Percentiles rank a stretch among this genome's conserved stretches.
Evolutionary conservation across 1,140 invertebrate species (phyloP).

Genomic region (Probaryconus sp.): DNA sequence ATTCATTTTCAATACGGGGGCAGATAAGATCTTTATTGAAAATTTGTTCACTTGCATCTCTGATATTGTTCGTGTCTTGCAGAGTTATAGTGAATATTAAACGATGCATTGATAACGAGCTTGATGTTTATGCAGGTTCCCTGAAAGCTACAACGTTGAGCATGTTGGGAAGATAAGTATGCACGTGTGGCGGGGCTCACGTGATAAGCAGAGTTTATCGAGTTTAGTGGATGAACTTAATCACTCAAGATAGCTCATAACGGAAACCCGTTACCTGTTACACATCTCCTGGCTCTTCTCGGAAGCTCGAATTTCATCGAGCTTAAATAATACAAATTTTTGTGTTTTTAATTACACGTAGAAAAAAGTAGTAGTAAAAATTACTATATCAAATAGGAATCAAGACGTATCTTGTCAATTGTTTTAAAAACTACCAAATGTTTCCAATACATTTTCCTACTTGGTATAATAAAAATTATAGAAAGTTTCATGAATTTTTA

Average conservation of each 20-base stretch:
- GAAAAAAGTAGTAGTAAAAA: no score
- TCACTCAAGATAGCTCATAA: slow-evolving; percentile 64
- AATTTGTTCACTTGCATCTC: slow-evolving; percentile 20
- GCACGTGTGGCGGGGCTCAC: slow-evolving; percentile 41
- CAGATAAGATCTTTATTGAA: slow-evolving; percentile 40
- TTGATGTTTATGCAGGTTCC: slow-evolving; percentile 41
- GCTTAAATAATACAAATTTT: slow-evolving; percentile 20
- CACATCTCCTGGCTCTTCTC: slow-evolving; percentile 34
- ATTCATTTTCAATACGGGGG: slow-evolving; percentile 24
- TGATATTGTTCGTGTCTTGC: slow-evolving; percentile 19
- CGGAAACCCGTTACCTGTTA: slow-evolving; percentile 55
- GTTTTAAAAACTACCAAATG: no score
- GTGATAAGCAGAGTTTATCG: slow-evolving; percentile 61
- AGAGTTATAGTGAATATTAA: slow-evolving; percentile 49
- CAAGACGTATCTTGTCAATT: no score
- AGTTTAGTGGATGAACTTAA: slow-evolving; percentile 59
- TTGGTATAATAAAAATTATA: no score
- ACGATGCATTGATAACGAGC: slow-evolving; percentile 41
- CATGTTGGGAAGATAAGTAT: slow-evolving; percentile 45
- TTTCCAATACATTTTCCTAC: no score
- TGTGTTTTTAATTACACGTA: no score
- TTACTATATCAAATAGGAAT: no score
- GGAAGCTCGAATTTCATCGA: slow-evolving; percentile 34
- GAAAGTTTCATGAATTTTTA: no score
- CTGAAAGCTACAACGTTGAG: slow-evolving; percentile 46